These are phyloP conservation scores for Trichogramma dendrolimi DNA, from an alignment of 2,888 invertebrate genomes.

Conservation along the genomic window DNA sequence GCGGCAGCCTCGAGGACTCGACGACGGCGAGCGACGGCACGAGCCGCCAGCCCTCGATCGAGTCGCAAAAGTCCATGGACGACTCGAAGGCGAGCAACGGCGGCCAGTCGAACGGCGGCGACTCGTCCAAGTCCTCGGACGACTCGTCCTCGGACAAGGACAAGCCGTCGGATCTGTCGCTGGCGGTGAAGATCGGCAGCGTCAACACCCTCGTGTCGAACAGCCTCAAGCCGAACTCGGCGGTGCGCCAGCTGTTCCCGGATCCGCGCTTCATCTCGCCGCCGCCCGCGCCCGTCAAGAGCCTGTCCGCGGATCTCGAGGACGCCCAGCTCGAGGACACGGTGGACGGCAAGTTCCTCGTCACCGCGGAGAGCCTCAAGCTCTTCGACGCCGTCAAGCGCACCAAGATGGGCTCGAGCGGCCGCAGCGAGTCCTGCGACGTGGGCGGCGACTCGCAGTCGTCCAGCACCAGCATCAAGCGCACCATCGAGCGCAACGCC, in stretches of 20 bases:
- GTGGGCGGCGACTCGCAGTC: slow-evolving; percentile 42
- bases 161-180: slow-evolving; percentile 52
- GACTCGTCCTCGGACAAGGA: slow-evolving; percentile 11
- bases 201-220: slow-evolving; percentile 57
- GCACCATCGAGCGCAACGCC: slow-evolving; percentile 80
- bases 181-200: slow-evolving; percentile 59
- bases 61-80: slow-evolving; percentile 21
- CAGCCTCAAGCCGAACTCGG: slow-evolving; percentile 69
- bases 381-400: slow-evolving; percentile 65
- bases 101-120: background rate
- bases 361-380: slow-evolving; percentile 73
- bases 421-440: slow-evolving; percentile 45
- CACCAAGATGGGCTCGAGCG: slow-evolving; percentile 53
- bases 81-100: slow-evolving; percentile 17
- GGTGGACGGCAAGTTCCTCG: slow-evolving; percentile 56
- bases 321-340: slow-evolving; percentile 46
- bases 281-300: slow-evolving; percentile 56
- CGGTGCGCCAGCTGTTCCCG: slow-evolving; percentile 79
- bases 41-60: slow-evolving; percentile 22
- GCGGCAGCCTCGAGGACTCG: slow-evolving; percentile 33
- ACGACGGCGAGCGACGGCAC: background rate
- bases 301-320: slow-evolving; percentile 28
- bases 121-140: background rate
- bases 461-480: slow-evolving; percentile 54
- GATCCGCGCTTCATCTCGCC: slow-evolving; percentile 59